Evolutionary conservation across 2,797 vertebrate genomes (phyloP).

Genomic region (Rallus crepitans): DNA sequence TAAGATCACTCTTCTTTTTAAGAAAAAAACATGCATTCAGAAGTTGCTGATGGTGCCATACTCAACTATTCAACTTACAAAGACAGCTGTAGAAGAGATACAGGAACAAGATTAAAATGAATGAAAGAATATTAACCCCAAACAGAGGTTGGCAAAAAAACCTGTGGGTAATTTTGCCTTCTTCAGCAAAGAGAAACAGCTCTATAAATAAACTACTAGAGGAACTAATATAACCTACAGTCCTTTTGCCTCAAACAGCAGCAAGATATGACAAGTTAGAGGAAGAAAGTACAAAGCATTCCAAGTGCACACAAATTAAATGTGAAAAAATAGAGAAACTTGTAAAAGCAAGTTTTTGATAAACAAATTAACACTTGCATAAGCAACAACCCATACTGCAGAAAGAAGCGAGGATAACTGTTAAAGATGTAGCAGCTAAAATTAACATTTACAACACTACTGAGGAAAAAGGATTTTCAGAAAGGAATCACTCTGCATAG

Average conservation of each 20-base stretch:
- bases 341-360: neutral
- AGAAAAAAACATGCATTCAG: neutral
- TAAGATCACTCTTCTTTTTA: neutral
- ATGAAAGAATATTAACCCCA: neutral
- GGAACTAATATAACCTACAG: neutral
- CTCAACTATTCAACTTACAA: neutral
- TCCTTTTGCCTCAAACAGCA: neutral
- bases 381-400: neutral
- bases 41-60: neutral
- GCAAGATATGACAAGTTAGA: neutral
- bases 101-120: accelerated
- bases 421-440: neutral
- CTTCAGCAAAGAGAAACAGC: neutral
- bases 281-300: neutral
- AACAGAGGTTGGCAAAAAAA: neutral
- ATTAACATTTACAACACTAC: neutral
- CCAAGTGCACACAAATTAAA: neutral
- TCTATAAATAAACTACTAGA: neutral
- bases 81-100: neutral
- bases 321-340: neutral
- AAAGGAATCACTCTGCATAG: neutral
- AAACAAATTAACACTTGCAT: neutral
- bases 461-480: neutral
- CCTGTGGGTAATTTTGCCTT: neutral
- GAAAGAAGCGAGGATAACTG: neutral